Base-by-base conservation (phyloP, 2,888 invertebrate species). In the Agriopis aurantiaria region DNA sequence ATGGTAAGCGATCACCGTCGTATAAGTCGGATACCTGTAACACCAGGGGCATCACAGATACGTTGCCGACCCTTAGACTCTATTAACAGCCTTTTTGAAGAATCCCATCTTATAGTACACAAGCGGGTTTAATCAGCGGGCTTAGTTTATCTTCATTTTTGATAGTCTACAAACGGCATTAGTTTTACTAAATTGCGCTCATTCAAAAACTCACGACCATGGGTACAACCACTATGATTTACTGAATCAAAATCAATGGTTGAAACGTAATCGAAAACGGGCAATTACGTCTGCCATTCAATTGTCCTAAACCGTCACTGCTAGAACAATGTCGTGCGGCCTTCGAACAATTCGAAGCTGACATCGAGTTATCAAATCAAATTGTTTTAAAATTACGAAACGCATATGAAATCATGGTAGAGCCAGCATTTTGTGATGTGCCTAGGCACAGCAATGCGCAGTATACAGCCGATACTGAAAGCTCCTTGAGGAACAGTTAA, bases 201-300 rank as follows among this genome's bases (percentile, higher is more conserved):
- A 59, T 72, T 66, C 71, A 67, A 78, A 80, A 68, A 60, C 40
- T 55, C 51, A 58, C 49, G 55, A 65, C 66, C 57, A 65, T 65
- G 62, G 69, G 56, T 40, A 43, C 43, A 5, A 67, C 86, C 87
- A 91, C 87, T 85, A 80, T 86, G 80, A 88, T 71, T 92, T 88
- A 79, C 78, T 80, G 88, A 91, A 89, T 84, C 81, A 82, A 86
- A 83, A 89, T 87, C 88, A 88, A 85, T 82, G 67, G 76, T 85
- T 81, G 83, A 81, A 83, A 82, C 79, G 83, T 88, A 89, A 90
- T 90, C 88, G 84, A 89, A 89, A 90, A 90, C 86, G 79, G 82
- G 71, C 86, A 88, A 88, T 90, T 88, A 88, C 85, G 81, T 83
- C 78, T 80, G 83, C 81, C 88, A 87, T 91, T 91, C 90, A 87